A percentile compares a stretch with the other conserved stretches of the same genome.
phyloP scores from a whole-genome alignment of 2,113 vertebrate genomes.

The Mastomys natalensis region DNA sequence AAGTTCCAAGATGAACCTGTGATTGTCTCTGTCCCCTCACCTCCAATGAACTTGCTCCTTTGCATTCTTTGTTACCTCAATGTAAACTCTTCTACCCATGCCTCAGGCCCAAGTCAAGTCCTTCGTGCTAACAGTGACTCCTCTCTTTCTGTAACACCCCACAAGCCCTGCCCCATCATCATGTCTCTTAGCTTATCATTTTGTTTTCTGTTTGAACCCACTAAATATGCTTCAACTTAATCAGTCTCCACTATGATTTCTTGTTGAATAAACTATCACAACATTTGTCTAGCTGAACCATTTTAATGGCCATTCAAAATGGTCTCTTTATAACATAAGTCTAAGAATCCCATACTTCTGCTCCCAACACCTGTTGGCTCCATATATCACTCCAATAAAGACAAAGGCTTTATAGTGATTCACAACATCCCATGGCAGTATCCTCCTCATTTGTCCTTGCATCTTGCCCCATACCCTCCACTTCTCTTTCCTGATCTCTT shows the following conservation, averaged over 20 bases:
- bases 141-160: neutral
- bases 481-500: neutral
- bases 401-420: neutral
- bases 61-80: conserved; percentile 13
- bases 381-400: conserved; percentile 22
- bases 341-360: neutral
- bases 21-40: neutral
- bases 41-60: neutral
- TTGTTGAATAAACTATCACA: neutral
- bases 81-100: neutral
- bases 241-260: neutral
- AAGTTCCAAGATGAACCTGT: neutral
- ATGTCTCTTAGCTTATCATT: conserved; percentile 27
- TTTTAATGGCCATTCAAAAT: conserved; percentile 9
- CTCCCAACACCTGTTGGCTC: neutral
- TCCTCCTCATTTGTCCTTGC: neutral
- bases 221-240: neutral
- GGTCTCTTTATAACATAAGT: neutral
- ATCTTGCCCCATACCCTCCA: neutral
- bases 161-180: neutral
- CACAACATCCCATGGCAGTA: neutral
- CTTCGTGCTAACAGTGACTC: neutral
- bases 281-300: neutral
- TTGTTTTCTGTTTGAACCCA: conserved; percentile 24
- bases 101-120: neutral